Evolutionary conservation across 2,888 invertebrate genomes (phyloP).

Genomic region (Agrotis segetum): DNA sequence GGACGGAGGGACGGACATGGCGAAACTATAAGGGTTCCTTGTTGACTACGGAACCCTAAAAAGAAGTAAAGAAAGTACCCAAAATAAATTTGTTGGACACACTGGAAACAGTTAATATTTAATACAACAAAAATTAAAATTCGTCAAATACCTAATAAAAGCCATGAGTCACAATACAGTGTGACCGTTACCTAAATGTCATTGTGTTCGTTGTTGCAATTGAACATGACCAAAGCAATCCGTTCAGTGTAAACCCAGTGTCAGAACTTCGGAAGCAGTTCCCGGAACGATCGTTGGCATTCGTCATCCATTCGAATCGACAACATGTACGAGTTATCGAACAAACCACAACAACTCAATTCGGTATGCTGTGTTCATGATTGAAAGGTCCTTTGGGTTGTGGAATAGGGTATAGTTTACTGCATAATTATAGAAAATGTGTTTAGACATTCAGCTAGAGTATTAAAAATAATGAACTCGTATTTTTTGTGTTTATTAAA

Average conservation of each 20-base stretch:
- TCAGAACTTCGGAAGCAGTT: conserved; percentile 24
- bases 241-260: conserved; percentile 1
- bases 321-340: conserved; percentile 30
- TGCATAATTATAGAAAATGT: too few species aligned
- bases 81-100: too few species aligned
- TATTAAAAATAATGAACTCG: too few species aligned
- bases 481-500: too few species aligned
- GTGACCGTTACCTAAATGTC: not conserved
- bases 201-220: not conserved
- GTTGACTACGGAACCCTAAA: too few species aligned
- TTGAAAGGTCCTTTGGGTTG: not conserved
- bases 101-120: too few species aligned
- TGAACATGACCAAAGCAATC: conserved; percentile 12
- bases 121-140: too few species aligned
- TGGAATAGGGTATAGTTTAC: too few species aligned
- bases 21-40: too few species aligned
- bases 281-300: conserved; percentile 9
- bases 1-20: too few species aligned
- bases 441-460: too few species aligned
- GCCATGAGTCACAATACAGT: not conserved
- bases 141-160: not conserved
- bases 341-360: conserved; percentile 19
- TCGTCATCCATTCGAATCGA: conserved; percentile 25
- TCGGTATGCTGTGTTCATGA: not conserved
- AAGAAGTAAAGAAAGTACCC: too few species aligned